Evolutionary conservation across 2,888 invertebrate genomes (phyloP), one percentile per base, ranked within the genome.

Genomic region (Mycogona germanica): DNA sequence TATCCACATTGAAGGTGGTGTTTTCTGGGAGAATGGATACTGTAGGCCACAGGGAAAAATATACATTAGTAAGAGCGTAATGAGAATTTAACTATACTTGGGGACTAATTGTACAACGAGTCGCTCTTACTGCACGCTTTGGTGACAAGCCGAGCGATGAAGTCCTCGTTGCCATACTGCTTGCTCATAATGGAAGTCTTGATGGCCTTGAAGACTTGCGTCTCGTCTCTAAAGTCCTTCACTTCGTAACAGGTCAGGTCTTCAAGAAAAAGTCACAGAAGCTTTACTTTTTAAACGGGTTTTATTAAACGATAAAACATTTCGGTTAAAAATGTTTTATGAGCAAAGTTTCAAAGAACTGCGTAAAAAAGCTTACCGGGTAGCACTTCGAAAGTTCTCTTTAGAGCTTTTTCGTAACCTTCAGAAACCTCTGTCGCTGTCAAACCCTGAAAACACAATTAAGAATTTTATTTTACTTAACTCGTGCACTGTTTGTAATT

Each of bases 151-250:
- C 79, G 78, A 21, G 91, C 77, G 14, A 99, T 74, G 64, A 93
- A 86, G 63, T 96, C 93, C 74, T 98, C 97, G 72, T 91, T 82
- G 12, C 97, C 97, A 73, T 87, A 93, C 67, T 98, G 97, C 72
- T 98, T 98, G 52, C 96, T 93, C 85, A 95, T 95, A 52, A 98
- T 80, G 0, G 93, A 73, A 0, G 93, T 78, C 60, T 76, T 79
- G 46, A 98, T 78, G 21, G 67, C 69, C 62, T 79, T 79, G 21
- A 75, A 75, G 0, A 93, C 84, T 62, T 83, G 80, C 9, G 77
- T 75, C 54, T 80, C 67, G 72, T 87, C 69, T 74, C 70, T 68
- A 51, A 73, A 59, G 63, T 80, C 76, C 64, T 86, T 85, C 6
- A 93, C 79, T 73, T 86, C 82, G 62, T 81, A 76, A 60, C 84